Evolutionary conservation across 2,797 vertebrate species (phyloP).

Genomic region (Sebastes cheni): DNA sequence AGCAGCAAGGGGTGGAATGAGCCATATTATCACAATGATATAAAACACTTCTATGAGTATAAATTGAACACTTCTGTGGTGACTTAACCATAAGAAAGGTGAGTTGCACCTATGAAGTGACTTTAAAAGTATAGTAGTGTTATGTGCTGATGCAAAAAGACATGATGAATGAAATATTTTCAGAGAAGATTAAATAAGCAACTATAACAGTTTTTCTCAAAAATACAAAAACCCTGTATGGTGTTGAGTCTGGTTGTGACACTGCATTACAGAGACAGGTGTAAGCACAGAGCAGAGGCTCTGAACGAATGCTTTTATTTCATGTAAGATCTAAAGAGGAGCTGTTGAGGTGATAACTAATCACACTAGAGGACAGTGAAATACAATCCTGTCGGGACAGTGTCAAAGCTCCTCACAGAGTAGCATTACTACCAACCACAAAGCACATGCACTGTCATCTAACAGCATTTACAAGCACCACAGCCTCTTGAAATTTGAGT

Average conservation of each 20-base stretch:
- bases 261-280: not conserved
- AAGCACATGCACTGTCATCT: not conserved
- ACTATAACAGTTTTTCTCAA: not conserved
- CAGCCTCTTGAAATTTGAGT: not conserved
- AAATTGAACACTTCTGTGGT: not conserved
- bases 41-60: not conserved
- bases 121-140: not conserved
- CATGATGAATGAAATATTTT: not conserved
- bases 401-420: conserved; percentile 15
- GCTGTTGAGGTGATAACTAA: conserved; percentile 49
- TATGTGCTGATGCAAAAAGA: not conserved
- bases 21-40: not conserved
- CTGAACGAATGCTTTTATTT: conserved; percentile 21
- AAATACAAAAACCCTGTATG: not conserved
- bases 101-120: not conserved
- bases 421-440: conserved; percentile 25
- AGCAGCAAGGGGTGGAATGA: not conserved
- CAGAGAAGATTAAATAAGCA: not conserved
- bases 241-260: not conserved
- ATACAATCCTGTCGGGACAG: conserved; percentile 45
- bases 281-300: conserved; percentile 17
- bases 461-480: conserved; percentile 6
- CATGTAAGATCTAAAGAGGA: conserved; percentile 34
- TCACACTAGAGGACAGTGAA: conserved; percentile 54
- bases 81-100: not conserved